Evolutionary conservation across 2,797 vertebrate species (phyloP).

Genomic region (Esox masquinongy): DNA sequence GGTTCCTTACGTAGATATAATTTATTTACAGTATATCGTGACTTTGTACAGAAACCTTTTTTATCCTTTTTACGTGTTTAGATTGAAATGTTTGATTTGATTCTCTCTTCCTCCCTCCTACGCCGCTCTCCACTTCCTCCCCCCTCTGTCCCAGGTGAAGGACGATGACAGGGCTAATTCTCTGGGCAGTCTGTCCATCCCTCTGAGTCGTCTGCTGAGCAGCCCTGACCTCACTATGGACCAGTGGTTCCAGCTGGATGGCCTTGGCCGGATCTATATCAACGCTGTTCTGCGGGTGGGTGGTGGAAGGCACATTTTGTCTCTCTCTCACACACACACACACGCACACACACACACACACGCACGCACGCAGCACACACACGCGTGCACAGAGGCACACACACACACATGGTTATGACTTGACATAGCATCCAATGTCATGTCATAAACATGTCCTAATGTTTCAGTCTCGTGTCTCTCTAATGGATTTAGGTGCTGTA

Average conservation of each 20-base stretch:
- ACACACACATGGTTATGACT: not conserved
- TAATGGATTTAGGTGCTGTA: slow-evolving; percentile 78
- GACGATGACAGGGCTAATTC: slow-evolving; percentile 83
- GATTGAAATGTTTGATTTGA: too few species aligned
- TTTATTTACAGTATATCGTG: too few species aligned
- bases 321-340: too few species aligned
- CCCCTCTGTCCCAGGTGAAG: slow-evolving; percentile 78
- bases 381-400: too few species aligned
- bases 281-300: slow-evolving; percentile 87
- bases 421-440: not conserved
- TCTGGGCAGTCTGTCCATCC: slow-evolving; percentile 82
- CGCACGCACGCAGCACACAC: not conserved
- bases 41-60: too few species aligned
- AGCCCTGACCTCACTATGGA: slow-evolving; percentile 82
- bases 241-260: slow-evolving; percentile 90
- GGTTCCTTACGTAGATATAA: too few species aligned
- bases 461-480: not conserved
- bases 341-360: not conserved
- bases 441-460: not conserved
- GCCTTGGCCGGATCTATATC: slow-evolving; percentile 84
- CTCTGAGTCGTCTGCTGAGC: slow-evolving; percentile 77
- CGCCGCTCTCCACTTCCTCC: not conserved
- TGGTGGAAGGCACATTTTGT: not conserved
- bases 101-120: not conserved
- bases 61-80: too few species aligned